Evolutionary conservation across 2,113 vertebrate genomes (phyloP).

Genomic region (Pangasianodon gigas): DNA sequence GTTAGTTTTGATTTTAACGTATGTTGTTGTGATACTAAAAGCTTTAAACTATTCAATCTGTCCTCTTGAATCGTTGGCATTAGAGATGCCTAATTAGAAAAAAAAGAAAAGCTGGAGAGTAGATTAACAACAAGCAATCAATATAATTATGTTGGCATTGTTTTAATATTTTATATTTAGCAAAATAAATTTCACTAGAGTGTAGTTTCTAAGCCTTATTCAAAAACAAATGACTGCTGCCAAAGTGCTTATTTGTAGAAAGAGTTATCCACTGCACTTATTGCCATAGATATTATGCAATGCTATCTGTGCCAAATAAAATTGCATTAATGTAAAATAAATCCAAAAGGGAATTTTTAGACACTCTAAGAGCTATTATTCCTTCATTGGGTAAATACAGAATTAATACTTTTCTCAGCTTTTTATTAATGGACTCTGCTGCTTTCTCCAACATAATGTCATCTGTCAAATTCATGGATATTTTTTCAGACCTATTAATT

Average conservation of each 20-base stretch:
- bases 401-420: not conserved
- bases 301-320: not conserved
- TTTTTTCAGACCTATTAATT: constrained; percentile 8
- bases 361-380: not conserved
- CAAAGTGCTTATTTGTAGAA: not conserved
- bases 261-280: not conserved
- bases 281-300: constrained; percentile 10
- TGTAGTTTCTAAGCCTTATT: not conserved
- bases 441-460: not conserved
- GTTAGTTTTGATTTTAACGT: not conserved
- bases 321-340: not conserved
- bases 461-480: not conserved
- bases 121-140: not conserved
- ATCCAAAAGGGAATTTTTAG: not conserved
- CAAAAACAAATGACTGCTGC: not conserved
- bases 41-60: constrained; percentile 1
- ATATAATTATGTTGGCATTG: not conserved
- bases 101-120: not conserved
- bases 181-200: not conserved
- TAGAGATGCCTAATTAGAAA: not conserved
- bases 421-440: not conserved
- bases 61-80: not conserved
- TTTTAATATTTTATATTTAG: not conserved
- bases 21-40: not conserved
- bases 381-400: not conserved